Conservation (phyloP, 1,140 invertebrate species). For the Agrypnia vestita region DNA sequence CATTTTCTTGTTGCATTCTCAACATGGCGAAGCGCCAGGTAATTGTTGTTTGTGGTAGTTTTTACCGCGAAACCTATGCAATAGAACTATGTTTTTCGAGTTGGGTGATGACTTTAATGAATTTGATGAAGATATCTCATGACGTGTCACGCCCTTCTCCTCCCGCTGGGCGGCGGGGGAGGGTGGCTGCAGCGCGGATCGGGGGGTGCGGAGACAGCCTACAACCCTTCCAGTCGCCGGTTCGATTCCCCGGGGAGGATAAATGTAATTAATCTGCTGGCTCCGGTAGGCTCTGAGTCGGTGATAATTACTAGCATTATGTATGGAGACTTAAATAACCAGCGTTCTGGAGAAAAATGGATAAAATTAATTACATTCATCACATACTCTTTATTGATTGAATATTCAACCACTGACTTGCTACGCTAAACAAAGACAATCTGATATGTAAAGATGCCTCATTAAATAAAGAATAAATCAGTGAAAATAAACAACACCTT, state of each 20-base stretch:
- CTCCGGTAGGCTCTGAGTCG: conserved; percentile 19
- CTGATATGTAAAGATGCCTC: too few relatives aligned
- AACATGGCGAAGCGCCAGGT: too few relatives aligned
- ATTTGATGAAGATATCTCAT: conserved; percentile 55
- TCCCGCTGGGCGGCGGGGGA: background rate
- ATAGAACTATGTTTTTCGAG: background rate
- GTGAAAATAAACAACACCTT: too few relatives aligned
- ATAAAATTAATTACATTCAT: too few relatives aligned
- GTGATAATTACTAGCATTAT: conserved; percentile 34
- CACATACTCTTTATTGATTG: too few relatives aligned
- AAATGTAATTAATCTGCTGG: conserved; percentile 58
- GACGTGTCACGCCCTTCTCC: conserved; percentile 29
- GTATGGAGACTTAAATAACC: background rate
- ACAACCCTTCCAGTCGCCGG: conserved; percentile 44
- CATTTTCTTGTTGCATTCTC: too few relatives aligned
- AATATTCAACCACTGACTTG: too few relatives aligned
- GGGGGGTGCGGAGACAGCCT: conserved; percentile 25
- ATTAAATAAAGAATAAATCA: too few relatives aligned
- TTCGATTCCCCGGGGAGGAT: conserved; percentile 49
- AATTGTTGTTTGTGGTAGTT: too few relatives aligned
- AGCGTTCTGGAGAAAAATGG: too few relatives aligned
- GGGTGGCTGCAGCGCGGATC: background rate
- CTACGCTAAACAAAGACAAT: too few relatives aligned
- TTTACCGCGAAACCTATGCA: too few relatives aligned
- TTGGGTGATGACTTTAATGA: conserved; percentile 55